A percentile compares a stretch with the other conserved stretches of the same genome.
These are phyloP conservation scores for Sesamia nonagrioides DNA, from an alignment of 1,140 invertebrate species.

Conservation along the genomic window DNA sequence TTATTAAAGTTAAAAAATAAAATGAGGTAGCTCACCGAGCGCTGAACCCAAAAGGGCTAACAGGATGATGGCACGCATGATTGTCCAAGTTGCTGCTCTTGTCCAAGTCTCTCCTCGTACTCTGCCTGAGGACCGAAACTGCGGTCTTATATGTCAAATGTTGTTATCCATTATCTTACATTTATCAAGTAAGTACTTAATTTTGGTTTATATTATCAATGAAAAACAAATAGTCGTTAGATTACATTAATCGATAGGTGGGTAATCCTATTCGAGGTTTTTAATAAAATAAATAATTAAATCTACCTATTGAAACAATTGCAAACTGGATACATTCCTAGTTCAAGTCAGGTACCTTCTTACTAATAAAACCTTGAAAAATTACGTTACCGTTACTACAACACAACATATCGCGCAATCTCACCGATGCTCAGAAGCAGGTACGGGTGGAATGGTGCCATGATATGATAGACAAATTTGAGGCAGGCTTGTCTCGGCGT, in stretches of 20 bases:
- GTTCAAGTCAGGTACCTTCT: no score
- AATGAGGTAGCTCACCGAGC: conserved; percentile 44
- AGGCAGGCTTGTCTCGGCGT: no score
- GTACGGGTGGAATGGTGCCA: no score
- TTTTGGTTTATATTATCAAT: not conserved
- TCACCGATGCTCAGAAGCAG: no score
- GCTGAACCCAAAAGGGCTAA: conserved; percentile 53
- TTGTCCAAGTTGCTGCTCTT: conserved; percentile 27
- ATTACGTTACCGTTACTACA: no score
- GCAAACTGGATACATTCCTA: no score
- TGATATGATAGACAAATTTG: no score
- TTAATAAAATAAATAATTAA: no score
- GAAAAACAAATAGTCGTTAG: not conserved
- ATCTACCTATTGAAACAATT: no score
- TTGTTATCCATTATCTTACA: conserved; percentile 20
- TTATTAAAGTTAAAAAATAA: not conserved
- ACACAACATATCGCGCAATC: no score
- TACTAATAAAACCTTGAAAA: no score
- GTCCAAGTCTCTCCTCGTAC: conserved; percentile 11
- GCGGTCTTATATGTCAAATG: conserved; percentile 4
- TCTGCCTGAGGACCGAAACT: not conserved
- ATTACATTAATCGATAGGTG: not conserved
- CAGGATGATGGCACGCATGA: conserved; percentile 52
- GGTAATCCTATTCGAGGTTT: not conserved
- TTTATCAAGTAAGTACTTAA: conserved; percentile 3